These are phyloP conservation scores for Scomber colias DNA, from an alignment of 2,113 vertebrate species.

Conservation along the genomic window DNA sequence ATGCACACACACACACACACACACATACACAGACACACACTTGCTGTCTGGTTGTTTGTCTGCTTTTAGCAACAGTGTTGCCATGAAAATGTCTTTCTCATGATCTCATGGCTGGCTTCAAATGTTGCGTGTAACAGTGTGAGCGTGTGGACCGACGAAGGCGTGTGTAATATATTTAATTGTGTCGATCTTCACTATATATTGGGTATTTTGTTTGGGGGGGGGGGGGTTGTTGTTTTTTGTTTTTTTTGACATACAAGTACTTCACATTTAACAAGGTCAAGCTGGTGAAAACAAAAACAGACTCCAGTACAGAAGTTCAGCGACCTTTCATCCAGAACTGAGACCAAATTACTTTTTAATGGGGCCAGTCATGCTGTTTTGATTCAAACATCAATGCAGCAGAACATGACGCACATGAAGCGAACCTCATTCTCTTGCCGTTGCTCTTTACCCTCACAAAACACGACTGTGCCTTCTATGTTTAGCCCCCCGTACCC, in stretches of 20 bases:
- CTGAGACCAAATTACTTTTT: conserved; percentile 42
- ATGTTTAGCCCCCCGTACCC: conserved; percentile 46
- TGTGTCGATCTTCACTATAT: conserved; percentile 19
- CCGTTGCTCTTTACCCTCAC: conserved; percentile 29
- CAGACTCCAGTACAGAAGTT: conserved; percentile 31
- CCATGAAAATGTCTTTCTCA: conserved; percentile 51
- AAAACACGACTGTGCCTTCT: conserved; percentile 21
- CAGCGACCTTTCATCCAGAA: conserved; percentile 36
- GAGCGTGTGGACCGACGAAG: conserved; percentile 3
- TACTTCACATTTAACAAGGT: conserved; percentile 22
- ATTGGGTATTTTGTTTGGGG: neutral
- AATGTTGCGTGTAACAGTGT: conserved; percentile 32
- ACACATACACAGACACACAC: neutral
- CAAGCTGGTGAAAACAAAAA: conserved; percentile 34
- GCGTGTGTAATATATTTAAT: conserved; percentile 27
- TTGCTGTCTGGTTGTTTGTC: conserved; percentile 37
- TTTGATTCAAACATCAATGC: conserved; percentile 35
- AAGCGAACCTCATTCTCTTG: conserved; percentile 10
- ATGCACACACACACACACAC: conserved; percentile 10
- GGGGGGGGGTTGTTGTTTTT: no score
- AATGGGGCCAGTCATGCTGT: conserved; percentile 26
- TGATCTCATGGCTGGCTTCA: conserved; percentile 55
- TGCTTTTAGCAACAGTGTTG: conserved; percentile 41
- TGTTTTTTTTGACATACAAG: neutral
- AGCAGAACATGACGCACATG: conserved; percentile 25